Conservation (phyloP, 2,113 vertebrate species). For the Sinocyclocheilus anshuiensis region DNA sequence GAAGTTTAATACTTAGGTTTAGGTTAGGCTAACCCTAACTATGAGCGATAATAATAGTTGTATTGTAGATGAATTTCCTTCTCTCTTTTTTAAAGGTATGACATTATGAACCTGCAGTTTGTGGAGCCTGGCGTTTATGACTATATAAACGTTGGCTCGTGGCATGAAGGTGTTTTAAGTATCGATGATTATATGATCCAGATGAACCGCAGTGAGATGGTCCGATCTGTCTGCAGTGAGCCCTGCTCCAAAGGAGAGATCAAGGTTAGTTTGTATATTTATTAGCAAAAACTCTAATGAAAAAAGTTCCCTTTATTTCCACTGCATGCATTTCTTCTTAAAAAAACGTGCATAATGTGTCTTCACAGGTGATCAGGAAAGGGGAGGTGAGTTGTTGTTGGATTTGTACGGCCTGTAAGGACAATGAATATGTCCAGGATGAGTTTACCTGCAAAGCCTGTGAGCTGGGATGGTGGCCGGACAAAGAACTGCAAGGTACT, state of each 20-base stretch:
- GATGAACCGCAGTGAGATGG: slow-evolving; percentile 92
- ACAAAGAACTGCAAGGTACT: slow-evolving; percentile 86
- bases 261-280: slow-evolving; percentile 77
- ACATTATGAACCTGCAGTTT: slow-evolving; percentile 96
- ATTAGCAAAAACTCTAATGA: not conserved
- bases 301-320: not conserved
- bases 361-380: slow-evolving; percentile 90
- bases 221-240: slow-evolving; percentile 94
- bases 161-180: slow-evolving; percentile 89
- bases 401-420: slow-evolving; percentile 97
- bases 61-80: slow-evolving; percentile 18
- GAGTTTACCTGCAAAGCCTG: slow-evolving; percentile 99
- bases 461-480: slow-evolving; percentile 96
- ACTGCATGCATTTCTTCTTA: not conserved
- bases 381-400: slow-evolving; percentile 99
- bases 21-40: not conserved
- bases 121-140: slow-evolving; percentile 84
- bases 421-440: slow-evolving; percentile 94
- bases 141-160: slow-evolving; percentile 93
- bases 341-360: slow-evolving; percentile 18
- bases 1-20: not conserved
- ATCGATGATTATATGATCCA: slow-evolving; percentile 89
- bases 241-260: slow-evolving; percentile 95
- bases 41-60: not conserved
- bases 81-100: slow-evolving; percentile 78